These are phyloP conservation scores for Calosoma granatense DNA, from an alignment of 1,140 invertebrate genomes.

Conservation along the genomic window DNA sequence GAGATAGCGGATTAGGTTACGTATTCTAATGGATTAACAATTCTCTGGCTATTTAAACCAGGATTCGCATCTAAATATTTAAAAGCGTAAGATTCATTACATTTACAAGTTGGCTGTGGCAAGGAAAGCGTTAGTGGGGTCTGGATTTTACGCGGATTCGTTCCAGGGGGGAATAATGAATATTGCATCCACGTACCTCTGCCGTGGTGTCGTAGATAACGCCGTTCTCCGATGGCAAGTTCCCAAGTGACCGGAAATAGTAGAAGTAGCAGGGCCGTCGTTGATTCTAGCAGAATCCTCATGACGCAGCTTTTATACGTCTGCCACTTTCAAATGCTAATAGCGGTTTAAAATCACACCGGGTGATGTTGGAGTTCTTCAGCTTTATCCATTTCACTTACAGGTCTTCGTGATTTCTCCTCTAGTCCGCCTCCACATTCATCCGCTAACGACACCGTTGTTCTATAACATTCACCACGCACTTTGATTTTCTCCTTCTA, in stretches of 20 bases:
- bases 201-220: slow-evolving; percentile 7
- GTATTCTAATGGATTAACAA: no score
- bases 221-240: background rate
- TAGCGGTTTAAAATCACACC: background rate
- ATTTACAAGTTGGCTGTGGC: no score
- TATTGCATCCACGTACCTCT: slow-evolving; percentile 6
- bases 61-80: no score
- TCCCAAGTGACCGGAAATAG: slow-evolving; percentile 6
- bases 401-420: no score
- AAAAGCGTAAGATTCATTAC: background rate
- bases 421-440: background rate
- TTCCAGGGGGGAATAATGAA: slow-evolving; percentile 2
- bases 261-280: background rate
- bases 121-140: no score
- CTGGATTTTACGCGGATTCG: no score
- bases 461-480: no score
- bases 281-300: background rate
- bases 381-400: background rate
- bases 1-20: no score
- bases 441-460: no score
- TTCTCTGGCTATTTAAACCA: no score
- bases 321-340: background rate
- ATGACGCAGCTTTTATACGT: background rate
- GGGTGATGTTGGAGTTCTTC: background rate
- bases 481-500: no score